Conservation (phyloP, 1,140 invertebrate species). For the Drosophila suzukii region DNA sequence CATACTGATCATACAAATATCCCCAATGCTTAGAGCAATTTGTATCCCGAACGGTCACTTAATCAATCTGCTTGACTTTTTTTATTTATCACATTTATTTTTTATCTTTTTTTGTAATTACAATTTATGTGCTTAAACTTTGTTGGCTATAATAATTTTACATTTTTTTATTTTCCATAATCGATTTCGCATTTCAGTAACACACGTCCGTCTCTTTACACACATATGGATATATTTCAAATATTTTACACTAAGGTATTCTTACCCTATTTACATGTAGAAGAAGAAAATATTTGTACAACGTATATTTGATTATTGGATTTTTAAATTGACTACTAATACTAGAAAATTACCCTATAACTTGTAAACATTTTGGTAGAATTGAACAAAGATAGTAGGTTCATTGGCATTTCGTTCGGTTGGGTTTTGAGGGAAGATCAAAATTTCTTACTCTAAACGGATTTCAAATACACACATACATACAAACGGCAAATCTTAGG, state of each 20-base stretch:
- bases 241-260: slow-evolving; percentile 41
- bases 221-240: slow-evolving; percentile 26
- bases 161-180: slow-evolving; percentile 10
- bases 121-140: slow-evolving; percentile 55
- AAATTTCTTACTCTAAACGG: slow-evolving; percentile 24
- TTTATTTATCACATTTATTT: slow-evolving; percentile 78
- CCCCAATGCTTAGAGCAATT: too few relatives aligned
- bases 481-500: slow-evolving; percentile 21
- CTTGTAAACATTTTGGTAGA: slow-evolving; percentile 34
- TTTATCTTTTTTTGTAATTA: slow-evolving; percentile 61
- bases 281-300: slow-evolving; percentile 63
- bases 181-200: slow-evolving; percentile 36
- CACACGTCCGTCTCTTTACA: slow-evolving; percentile 45
- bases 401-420: slow-evolving; percentile 47
- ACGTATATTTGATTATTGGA: slow-evolving; percentile 35
- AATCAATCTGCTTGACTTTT: slow-evolving; percentile 5
- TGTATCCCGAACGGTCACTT: too few relatives aligned
- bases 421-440: slow-evolving; percentile 24
- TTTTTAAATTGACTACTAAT: slow-evolving; percentile 46
- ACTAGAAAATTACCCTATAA: slow-evolving; percentile 31
- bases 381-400: slow-evolving; percentile 33
- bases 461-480: slow-evolving; percentile 24
- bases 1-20: too few relatives aligned
- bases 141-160: slow-evolving; percentile 42
- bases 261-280: slow-evolving; percentile 48